Percentiles rank a stretch among this genome's conserved stretches.
These are phyloP conservation scores for Drosophila pseudoobscura DNA, from an alignment of 1,140 invertebrate genomes.

Conservation along the genomic window DNA sequence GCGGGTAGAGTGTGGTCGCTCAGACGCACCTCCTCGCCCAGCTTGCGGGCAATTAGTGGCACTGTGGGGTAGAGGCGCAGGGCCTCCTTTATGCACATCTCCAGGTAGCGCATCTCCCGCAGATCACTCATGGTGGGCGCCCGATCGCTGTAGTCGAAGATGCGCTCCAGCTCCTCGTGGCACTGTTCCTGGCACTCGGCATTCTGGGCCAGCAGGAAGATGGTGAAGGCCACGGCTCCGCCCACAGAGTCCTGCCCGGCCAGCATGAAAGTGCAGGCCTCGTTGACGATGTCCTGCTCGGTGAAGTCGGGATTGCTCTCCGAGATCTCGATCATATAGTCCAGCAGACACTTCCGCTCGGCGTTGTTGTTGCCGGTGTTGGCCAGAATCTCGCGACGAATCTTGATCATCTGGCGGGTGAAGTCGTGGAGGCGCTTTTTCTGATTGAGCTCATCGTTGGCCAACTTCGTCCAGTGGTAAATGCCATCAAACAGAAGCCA, in stretches of 20 bases:
- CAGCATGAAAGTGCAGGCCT: slow-evolving; percentile 90
- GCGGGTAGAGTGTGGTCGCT: slow-evolving; percentile 81
- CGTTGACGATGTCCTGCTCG: slow-evolving; percentile 88
- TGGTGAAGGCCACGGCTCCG: slow-evolving; percentile 85
- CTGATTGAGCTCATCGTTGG: slow-evolving; percentile 85
- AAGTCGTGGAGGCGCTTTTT: slow-evolving; percentile 87
- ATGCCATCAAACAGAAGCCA: slow-evolving; percentile 87
- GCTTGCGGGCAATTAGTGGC: slow-evolving; percentile 86
- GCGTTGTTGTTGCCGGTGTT: slow-evolving; percentile 42
- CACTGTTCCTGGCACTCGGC: slow-evolving; percentile 86
- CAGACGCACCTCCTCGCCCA: slow-evolving; percentile 85
- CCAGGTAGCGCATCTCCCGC: slow-evolving; percentile 86
- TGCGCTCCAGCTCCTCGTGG: slow-evolving; percentile 85
- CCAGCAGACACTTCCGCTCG: slow-evolving; percentile 83
- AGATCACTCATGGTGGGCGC: slow-evolving; percentile 86
- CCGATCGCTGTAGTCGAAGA: slow-evolving; percentile 84
- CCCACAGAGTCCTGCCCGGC: slow-evolving; percentile 91
- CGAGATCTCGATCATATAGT: slow-evolving; percentile 88
- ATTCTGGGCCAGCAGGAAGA: slow-evolving; percentile 86
- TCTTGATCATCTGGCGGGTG: slow-evolving; percentile 84
- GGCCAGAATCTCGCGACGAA: slow-evolving; percentile 66
- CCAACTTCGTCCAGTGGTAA: slow-evolving; percentile 86
- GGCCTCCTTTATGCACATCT: slow-evolving; percentile 88
- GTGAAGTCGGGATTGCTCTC: slow-evolving; percentile 85
- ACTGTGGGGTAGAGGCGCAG: slow-evolving; percentile 88